These are phyloP conservation scores for Musca domestica DNA, from an alignment of 1,140 invertebrate genomes.

Conservation along the genomic window DNA sequence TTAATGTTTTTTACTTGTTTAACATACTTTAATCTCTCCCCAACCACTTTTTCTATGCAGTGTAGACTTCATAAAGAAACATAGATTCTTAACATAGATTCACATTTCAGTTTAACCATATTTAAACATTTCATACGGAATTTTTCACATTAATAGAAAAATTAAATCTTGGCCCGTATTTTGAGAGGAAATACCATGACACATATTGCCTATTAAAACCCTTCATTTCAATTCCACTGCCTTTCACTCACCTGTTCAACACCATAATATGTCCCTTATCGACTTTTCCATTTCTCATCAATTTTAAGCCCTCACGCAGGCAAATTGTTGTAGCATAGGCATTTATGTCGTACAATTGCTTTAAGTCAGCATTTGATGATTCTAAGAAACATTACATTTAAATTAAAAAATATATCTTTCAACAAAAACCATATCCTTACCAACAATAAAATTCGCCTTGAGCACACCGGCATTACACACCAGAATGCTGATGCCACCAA, in stretches of 20 bases:
- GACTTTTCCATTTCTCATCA: conserved; percentile 54
- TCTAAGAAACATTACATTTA: conserved; percentile 28
- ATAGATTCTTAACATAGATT: too few relatives aligned
- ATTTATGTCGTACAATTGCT: conserved; percentile 59
- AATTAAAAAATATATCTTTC: neutral
- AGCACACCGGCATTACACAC: conserved; percentile 50
- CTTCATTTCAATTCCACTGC: neutral
- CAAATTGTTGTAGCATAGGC: conserved; percentile 60
- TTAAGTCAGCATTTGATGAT: conserved; percentile 43
- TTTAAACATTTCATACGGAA: too few relatives aligned
- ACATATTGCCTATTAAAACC: too few relatives aligned
- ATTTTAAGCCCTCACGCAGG: conserved; percentile 58
- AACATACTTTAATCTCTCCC: too few relatives aligned
- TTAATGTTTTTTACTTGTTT: too few relatives aligned
- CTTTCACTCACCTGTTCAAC: conserved; percentile 49
- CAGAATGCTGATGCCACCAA: conserved; percentile 42
- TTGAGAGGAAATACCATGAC: too few relatives aligned
- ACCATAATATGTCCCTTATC: conserved; percentile 52
- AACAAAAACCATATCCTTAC: conserved; percentile 26
- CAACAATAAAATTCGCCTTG: conserved; percentile 46
- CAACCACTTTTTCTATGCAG: too few relatives aligned
- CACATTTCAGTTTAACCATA: too few relatives aligned
- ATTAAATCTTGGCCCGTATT: too few relatives aligned
- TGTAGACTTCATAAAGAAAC: too few relatives aligned
- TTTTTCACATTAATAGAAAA: too few relatives aligned